These are phyloP conservation scores for Pelusios castaneus DNA, from an alignment of 2,113 vertebrate genomes.

Conservation along the genomic window DNA sequence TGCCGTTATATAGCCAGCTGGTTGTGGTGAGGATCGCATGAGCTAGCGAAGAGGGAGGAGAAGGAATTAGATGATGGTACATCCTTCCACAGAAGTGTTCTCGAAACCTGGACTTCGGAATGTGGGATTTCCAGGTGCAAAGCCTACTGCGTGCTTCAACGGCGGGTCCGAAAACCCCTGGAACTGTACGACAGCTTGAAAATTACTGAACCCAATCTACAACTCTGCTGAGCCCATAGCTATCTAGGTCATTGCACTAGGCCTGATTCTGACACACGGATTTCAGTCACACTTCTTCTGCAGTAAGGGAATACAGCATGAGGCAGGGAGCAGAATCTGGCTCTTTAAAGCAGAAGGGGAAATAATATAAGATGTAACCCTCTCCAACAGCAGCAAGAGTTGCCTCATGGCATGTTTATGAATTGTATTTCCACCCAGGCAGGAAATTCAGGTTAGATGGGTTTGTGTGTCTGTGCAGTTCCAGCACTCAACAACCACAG, in stretches of 20 bases:
- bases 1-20: neutral
- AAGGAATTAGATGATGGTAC: neutral
- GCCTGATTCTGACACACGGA: neutral
- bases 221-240: neutral
- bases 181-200: neutral
- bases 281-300: neutral
- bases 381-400: neutral
- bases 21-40: neutral
- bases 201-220: neutral
- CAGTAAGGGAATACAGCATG: neutral
- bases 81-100: neutral
- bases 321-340: neutral
- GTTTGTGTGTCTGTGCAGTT: neutral
- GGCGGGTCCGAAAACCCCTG: neutral
- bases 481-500: neutral
- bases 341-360: neutral
- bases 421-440: neutral
- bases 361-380: neutral
- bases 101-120: neutral
- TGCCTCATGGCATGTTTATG: neutral
- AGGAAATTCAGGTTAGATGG: neutral
- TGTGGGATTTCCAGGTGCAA: neutral
- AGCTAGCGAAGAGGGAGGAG: slow-evolving; percentile 19
- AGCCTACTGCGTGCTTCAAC: neutral
- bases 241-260: neutral